Base-by-base conservation (phyloP, 2,888 invertebrate genomes). In the Acanthococcus lagerstroemiae region DNA sequence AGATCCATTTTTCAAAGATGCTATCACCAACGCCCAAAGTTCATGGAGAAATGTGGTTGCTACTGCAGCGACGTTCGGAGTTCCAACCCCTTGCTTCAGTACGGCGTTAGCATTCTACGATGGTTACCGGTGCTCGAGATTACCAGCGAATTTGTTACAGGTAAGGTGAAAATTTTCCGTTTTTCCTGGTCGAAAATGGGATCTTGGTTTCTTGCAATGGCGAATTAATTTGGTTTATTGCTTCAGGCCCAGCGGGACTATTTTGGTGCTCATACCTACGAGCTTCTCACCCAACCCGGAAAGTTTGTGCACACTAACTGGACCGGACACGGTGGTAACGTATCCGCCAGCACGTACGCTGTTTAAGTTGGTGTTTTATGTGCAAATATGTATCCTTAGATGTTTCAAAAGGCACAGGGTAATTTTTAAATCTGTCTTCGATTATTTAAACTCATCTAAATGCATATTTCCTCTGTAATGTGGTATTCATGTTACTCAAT, bases 221-320 rank as follows among this genome's bases (percentile, higher is more conserved):
- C 30, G 45, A 37, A 55, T 19, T 56, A 27, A 3, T 30, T 7
- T 15, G 7, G 48, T 17, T 46, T 26, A 45, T 70, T 66, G 67
- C 74, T 76, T 56, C 77, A 87, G 86, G 95, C 97, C 0, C 96
- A 96, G 76, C 81, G 99, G 44, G 99, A 99, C 77, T 99, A 95
- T 76, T 99, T 99, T 74, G 99, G 99, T 1, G 97, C 99, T 0
- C 99, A 99, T 77, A 99, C 97, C 0, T 99, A 99, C 74, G 96
- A 99, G 78, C 77, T 95, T 65, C 77, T 93, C 65, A 82, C 81
- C 4, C 79, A 88, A 69, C 95, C 95, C 52, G 96, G 95, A 3
- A 83, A 83, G 71, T 96, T 88, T 75, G 83, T 92, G 3, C 99
- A 99, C 78, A 97, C 97, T 69, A 97, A 99, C 79, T 99, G 99